These are phyloP conservation scores for Eupleurogrammus muticus DNA, from an alignment of 2,797 vertebrate species.

Conservation along the genomic window DNA sequence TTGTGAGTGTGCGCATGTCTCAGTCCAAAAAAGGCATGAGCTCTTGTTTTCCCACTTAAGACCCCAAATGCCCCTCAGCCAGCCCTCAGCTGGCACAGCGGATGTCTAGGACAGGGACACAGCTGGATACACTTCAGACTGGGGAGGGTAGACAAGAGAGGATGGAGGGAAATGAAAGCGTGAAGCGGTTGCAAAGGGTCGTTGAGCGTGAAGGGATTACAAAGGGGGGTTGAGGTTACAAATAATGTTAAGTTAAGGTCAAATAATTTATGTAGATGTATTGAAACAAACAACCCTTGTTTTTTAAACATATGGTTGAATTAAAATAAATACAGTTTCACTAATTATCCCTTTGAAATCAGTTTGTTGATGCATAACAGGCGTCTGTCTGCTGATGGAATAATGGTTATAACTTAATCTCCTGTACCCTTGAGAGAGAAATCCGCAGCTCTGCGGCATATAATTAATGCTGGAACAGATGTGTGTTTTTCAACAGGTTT, in stretches of 20 bases:
- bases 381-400: conserved; percentile 59
- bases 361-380: conserved; percentile 49
- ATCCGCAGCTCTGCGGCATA: conserved; percentile 48
- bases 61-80: conserved; percentile 29
- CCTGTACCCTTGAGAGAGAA: conserved; percentile 65
- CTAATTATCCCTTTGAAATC: conserved; percentile 44
- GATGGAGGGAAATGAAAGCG: conserved; percentile 9
- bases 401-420: conserved; percentile 70
- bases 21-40: conserved; percentile 10
- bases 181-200: background rate
- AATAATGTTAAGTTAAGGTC: conserved; percentile 5
- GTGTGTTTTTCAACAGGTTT: conserved; percentile 51
- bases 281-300: background rate
- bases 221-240: background rate
- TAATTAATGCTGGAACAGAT: conserved; percentile 72
- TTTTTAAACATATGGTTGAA: background rate
- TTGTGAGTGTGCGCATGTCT: background rate
- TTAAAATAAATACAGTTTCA: conserved; percentile 15
- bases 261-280: conserved; percentile 1
- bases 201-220: background rate
- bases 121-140: conserved; percentile 41
- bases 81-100: conserved; percentile 37
- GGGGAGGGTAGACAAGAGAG: background rate
- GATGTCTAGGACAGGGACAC: conserved; percentile 35
- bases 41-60: conserved; percentile 29